These are phyloP conservation scores for Empidonax alnorum DNA, from an alignment of 2,113 vertebrate species.

Conservation along the genomic window DNA sequence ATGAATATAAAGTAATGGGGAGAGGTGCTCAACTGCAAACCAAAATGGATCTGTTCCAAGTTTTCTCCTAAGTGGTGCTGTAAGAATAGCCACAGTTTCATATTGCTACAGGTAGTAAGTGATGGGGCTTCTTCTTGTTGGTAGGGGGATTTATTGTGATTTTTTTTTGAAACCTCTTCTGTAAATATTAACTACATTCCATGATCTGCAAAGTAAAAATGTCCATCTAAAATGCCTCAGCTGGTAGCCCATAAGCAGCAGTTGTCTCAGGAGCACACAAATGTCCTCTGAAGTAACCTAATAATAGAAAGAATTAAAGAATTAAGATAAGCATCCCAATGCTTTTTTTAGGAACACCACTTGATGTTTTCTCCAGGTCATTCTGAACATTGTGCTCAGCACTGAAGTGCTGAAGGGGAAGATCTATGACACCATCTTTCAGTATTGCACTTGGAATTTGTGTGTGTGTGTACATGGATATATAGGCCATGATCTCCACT, in stretches of 20 bases:
- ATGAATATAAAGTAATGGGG: not conserved
- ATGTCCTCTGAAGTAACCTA: not conserved
- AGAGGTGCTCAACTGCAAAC: not conserved
- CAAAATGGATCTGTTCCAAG: not conserved
- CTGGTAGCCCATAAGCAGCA: not conserved
- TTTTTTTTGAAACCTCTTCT: not conserved
- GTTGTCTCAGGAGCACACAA: not conserved
- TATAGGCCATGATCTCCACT: not conserved
- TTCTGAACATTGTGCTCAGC: not conserved
- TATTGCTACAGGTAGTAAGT: not conserved
- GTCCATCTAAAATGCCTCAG: not conserved
- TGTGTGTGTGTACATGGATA: fast-evolving
- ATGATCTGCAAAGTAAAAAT: not conserved
- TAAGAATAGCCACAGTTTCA: not conserved
- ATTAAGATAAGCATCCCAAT: not conserved
- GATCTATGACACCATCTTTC: not conserved
- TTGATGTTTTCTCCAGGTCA: not conserved
- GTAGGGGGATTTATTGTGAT: fast-evolving
- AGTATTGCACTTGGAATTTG: not conserved
- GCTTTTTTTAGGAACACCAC: not conserved
- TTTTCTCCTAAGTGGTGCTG: not conserved
- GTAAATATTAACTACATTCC: not conserved
- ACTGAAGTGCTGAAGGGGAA: not conserved
- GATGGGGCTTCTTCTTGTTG: not conserved
- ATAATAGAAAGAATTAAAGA: not conserved